Conservation (phyloP, 1,140 invertebrate genomes). For the Zaprionus davidi region DNA sequence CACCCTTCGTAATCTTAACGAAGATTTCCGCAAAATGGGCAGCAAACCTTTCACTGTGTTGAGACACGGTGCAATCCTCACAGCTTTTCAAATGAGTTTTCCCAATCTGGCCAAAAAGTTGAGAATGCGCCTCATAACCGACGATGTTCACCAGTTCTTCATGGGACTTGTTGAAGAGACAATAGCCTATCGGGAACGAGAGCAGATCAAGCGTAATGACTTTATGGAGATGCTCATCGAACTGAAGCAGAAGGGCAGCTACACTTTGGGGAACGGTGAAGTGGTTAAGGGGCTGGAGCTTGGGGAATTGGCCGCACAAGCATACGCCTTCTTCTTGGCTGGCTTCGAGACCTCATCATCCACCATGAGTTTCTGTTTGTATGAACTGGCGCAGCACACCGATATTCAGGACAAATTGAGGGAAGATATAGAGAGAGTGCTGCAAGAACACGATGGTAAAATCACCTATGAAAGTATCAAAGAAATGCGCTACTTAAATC, state of each 20-base stretch:
- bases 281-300: conserved; percentile 51
- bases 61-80: conserved; percentile 43
- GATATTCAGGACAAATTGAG: conserved; percentile 85
- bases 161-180: conserved; percentile 84
- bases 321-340: conserved; percentile 87
- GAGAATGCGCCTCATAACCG: conserved; percentile 53
- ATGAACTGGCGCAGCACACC: conserved; percentile 84
- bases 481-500: conserved; percentile 86
- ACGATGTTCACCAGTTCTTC: conserved; percentile 85
- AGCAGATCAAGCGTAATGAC: conserved; percentile 85
- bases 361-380: conserved; percentile 84
- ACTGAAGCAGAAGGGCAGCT: conserved; percentile 75
- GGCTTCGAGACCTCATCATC: conserved; percentile 86
- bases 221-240: conserved; percentile 86
- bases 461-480: conserved; percentile 86
- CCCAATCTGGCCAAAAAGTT: conserved; percentile 49
- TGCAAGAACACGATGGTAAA: conserved; percentile 84
- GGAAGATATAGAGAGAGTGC: conserved; percentile 84
- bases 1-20: conserved; percentile 80
- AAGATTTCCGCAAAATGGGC: conserved; percentile 84
- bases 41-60: conserved; percentile 52
- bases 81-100: conserved; percentile 54
- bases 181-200: conserved; percentile 84
- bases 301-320: conserved; percentile 85
- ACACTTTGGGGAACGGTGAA: conserved; percentile 61